phyloP scores from a whole-genome alignment of 2,113 vertebrate genomes.

The Ibidorhyncha struthersii region DNA sequence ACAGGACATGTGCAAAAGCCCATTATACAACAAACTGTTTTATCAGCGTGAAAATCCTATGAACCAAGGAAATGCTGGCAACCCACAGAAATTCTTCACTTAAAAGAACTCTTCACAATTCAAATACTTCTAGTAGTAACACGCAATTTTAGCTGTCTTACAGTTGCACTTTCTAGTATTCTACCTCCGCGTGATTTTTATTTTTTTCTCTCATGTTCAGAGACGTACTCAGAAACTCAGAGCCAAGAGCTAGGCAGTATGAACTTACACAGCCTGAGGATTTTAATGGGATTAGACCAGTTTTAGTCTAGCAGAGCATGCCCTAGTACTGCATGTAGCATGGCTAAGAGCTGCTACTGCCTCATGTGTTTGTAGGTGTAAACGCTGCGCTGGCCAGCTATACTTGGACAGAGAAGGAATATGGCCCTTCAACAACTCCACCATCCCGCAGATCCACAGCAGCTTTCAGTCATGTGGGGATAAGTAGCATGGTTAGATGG shows the following conservation, averaged over 20 bases:
- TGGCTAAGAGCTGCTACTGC: background rate
- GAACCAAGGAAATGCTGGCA: background rate
- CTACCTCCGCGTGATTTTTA: background rate
- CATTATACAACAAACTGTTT: background rate
- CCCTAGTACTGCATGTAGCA: background rate
- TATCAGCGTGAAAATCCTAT: background rate
- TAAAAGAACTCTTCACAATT: background rate
- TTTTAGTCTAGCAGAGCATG: background rate
- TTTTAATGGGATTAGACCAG: background rate
- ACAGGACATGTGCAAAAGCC: background rate
- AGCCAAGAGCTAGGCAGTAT: background rate
- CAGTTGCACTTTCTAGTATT: background rate
- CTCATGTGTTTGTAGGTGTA: background rate
- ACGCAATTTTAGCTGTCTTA: background rate
- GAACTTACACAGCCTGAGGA: background rate
- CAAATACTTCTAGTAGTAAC: background rate
- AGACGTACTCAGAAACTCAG: background rate
- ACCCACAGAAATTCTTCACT: background rate
- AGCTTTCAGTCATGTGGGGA: background rate
- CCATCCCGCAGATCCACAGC: background rate
- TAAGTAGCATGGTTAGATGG: background rate
- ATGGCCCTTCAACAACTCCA: background rate
- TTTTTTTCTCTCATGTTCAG: fast-evolving
- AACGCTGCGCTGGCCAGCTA: background rate
- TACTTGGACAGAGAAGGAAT: background rate